phyloP scores from a whole-genome alignment of 2,888 invertebrate genomes.

The Lasioglossum calceatum region DNA sequence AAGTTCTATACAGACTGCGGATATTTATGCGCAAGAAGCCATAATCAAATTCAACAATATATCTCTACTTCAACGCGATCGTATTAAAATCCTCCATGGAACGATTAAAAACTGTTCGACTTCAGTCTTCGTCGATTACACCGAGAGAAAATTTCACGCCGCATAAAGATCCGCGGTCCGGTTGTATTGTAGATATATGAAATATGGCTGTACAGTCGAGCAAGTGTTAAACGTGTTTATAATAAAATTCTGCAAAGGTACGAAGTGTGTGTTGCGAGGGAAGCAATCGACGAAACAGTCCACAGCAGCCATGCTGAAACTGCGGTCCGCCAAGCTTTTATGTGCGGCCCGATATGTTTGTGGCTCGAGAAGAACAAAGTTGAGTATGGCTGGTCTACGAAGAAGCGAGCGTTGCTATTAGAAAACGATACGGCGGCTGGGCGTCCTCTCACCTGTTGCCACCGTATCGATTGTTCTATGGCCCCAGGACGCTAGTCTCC shows the following conservation, averaged over 20 bases:
- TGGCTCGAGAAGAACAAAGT: too few relatives aligned
- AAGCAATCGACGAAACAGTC: slow-evolving; percentile 1
- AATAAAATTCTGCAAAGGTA: slow-evolving; percentile 16
- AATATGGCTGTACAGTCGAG: slow-evolving; percentile 54
- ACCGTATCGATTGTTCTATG: neutral
- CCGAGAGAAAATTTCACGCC: neutral
- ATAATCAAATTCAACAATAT: neutral
- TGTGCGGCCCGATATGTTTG: too few relatives aligned
- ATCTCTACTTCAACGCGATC: neutral
- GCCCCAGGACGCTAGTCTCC: neutral
- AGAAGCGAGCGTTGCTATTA: neutral
- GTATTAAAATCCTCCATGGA: neutral
- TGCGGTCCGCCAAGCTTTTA: neutral
- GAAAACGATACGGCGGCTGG: neutral
- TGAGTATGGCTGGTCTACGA: neutral
- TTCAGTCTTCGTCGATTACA: neutral
- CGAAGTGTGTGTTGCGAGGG: neutral
- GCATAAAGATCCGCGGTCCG: slow-evolving; percentile 9
- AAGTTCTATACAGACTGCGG: neutral
- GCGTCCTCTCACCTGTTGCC: neutral
- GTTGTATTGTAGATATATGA: slow-evolving; percentile 39
- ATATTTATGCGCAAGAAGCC: neutral
- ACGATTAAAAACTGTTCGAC: neutral
- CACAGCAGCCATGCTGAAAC: neutral
- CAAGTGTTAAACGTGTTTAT: slow-evolving; percentile 1